Conservation (phyloP, 2,888 invertebrate genomes). For the Lapara coniferarum region DNA sequence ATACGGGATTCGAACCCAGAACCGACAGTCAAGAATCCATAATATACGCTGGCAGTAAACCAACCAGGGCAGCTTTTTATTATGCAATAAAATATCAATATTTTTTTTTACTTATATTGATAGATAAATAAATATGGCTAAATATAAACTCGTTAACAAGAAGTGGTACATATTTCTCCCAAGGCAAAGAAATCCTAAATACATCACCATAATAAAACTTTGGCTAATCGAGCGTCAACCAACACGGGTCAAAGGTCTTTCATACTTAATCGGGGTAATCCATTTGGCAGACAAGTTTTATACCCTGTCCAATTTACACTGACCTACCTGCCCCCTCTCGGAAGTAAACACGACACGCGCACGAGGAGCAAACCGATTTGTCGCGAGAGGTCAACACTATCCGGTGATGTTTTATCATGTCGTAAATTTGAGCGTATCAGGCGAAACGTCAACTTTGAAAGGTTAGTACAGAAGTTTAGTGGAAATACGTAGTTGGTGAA, state of each 20-base stretch:
- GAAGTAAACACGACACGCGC: conserved; percentile 33
- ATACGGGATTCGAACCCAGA: no score
- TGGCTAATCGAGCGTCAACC: conserved; percentile 71
- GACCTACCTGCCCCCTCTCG: conserved; percentile 50
- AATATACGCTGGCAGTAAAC: no score
- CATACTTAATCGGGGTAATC: conserved; percentile 78
- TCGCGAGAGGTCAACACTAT: conserved; percentile 55
- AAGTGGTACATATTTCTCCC: background rate
- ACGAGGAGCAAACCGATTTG: conserved; percentile 46
- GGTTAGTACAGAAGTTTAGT: conserved; percentile 60
- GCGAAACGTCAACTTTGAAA: conserved; percentile 68
- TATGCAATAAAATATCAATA: no score
- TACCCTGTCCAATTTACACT: conserved; percentile 53
- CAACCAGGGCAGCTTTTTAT: no score
- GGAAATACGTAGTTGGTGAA: conserved; percentile 26
- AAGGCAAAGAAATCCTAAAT: conserved; percentile 6
- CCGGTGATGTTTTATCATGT: conserved; percentile 74
- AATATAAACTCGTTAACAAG: no score
- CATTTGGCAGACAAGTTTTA: conserved; percentile 76
- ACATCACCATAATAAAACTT: conserved; percentile 43
- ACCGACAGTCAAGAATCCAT: no score
- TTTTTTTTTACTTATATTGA: no score
- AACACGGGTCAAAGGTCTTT: conserved; percentile 71
- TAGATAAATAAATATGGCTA: no score
- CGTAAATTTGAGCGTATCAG: conserved; percentile 78